These are phyloP conservation scores for Volucella inanis DNA, from an alignment of 2,888 invertebrate species.

Conservation along the genomic window DNA sequence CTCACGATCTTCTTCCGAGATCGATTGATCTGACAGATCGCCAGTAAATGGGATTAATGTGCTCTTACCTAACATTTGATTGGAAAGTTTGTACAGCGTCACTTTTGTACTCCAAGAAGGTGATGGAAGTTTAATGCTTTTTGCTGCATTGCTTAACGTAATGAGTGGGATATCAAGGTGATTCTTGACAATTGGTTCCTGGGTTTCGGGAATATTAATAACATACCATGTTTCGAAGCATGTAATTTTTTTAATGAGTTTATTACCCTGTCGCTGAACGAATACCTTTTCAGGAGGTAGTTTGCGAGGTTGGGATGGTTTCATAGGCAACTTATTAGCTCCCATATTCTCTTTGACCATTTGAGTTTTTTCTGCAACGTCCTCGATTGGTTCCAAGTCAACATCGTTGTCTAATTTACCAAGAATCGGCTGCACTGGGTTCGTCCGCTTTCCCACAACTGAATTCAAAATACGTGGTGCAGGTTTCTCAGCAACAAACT, in stretches of 20 bases:
- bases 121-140: constrained; percentile 79
- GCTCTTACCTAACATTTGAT: constrained; percentile 77
- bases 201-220: constrained; percentile 79
- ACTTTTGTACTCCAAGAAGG: constrained; percentile 81
- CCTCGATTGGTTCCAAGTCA: constrained; percentile 46
- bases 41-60: constrained; percentile 80
- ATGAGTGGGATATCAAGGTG: constrained; percentile 80
- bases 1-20: constrained; percentile 80
- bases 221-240: constrained; percentile 83
- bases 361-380: constrained; percentile 44
- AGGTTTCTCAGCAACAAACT: constrained; percentile 76
- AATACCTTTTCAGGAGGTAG: constrained; percentile 80
- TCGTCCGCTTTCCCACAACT: constrained; percentile 80
- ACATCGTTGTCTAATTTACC: constrained; percentile 59
- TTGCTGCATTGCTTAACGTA: constrained; percentile 80
- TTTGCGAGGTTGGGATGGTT: constrained; percentile 67
- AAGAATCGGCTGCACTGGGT: constrained; percentile 80
- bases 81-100: constrained; percentile 80
- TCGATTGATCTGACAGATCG: constrained; percentile 80
- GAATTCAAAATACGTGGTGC: constrained; percentile 82
- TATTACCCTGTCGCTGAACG: constrained; percentile 81
- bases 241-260: constrained; percentile 82
- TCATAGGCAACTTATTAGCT: constrained; percentile 48
- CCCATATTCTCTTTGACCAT: constrained; percentile 69
- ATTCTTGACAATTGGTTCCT: constrained; percentile 78